A percentile compares a stretch with the other conserved stretches of the same genome.
Conservation (phyloP, 2,888 invertebrate genomes). For the Scelioninae gen. 2 region DNA sequence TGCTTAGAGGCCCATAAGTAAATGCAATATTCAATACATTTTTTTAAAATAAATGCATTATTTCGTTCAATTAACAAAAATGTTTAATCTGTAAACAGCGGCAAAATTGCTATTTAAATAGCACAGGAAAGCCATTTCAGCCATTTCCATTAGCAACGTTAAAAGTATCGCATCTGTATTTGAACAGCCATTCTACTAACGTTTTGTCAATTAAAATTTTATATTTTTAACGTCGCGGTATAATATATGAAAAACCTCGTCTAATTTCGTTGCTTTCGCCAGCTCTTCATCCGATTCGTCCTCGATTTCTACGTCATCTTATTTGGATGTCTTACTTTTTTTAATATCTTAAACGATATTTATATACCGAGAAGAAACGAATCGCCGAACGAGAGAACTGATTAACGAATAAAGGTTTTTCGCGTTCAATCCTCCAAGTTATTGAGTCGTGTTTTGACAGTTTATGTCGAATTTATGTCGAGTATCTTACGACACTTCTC, state of each 20-base stretch:
- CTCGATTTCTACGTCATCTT: constrained; percentile 74
- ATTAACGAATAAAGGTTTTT: constrained; percentile 13
- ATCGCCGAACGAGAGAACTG: constrained; percentile 5
- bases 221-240: no score
- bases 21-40: no score
- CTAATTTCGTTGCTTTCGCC: constrained; percentile 66
- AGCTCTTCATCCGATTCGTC: constrained; percentile 73
- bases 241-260: constrained; percentile 48
- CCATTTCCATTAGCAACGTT: no score
- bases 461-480: constrained; percentile 28
- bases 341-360: constrained; percentile 14
- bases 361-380: constrained; percentile 1
- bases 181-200: no score
- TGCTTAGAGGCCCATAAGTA: no score
- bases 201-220: no score
- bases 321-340: constrained; percentile 34
- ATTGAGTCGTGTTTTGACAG: constrained; percentile 34
- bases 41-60: no score
- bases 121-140: background rate
- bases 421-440: constrained; percentile 13
- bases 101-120: no score
- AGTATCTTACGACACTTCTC: constrained; percentile 48
- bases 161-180: no score
- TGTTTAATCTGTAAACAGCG: no score
- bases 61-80: no score